A percentile compares a stretch with the other conserved stretches of the same genome.
phyloP scores from a whole-genome alignment of 2,797 vertebrate species.

The Hybognathus amarus region DNA sequence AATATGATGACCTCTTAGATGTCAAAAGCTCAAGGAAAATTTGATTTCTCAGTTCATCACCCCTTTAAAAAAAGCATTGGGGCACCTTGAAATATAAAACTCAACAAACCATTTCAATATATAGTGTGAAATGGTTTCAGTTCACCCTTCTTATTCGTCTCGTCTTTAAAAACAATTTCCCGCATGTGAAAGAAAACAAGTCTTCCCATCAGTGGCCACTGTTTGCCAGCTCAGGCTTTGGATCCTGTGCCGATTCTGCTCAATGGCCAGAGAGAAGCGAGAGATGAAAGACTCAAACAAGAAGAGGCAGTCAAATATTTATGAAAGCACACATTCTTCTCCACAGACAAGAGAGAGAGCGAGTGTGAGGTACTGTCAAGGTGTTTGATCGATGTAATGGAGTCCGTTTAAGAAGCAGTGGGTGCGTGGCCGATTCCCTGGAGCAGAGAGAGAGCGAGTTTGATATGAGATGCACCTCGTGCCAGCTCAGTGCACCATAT shows the following conservation, averaged over 20 bases:
- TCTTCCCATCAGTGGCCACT: background rate
- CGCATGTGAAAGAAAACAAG: background rate
- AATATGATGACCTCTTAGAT: no score
- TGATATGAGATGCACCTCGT: constrained; percentile 79
- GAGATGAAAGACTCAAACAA: constrained; percentile 49
- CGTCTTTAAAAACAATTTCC: background rate
- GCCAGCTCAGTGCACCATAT: constrained; percentile 75
- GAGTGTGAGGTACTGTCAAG: constrained; percentile 39
- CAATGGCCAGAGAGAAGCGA: constrained; percentile 36
- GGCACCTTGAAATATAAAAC: background rate
- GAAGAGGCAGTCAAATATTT: constrained; percentile 50
- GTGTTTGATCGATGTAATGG: constrained; percentile 64
- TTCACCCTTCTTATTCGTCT: background rate
- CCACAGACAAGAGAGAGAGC: constrained; percentile 23
- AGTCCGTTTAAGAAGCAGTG: constrained; percentile 56
- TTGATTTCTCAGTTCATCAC: no score
- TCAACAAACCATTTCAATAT: background rate
- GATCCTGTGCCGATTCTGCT: constrained; percentile 15
- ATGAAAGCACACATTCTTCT: constrained; percentile 34
- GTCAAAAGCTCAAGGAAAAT: no score
- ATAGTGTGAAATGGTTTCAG: background rate
- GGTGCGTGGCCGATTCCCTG: constrained; percentile 68
- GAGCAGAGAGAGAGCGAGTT: constrained; percentile 70
- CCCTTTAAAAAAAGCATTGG: no score
- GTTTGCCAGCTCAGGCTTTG: constrained; percentile 26